Base-by-base conservation (phyloP, 2,888 invertebrate species). In the Eupsilia transversa region DNA sequence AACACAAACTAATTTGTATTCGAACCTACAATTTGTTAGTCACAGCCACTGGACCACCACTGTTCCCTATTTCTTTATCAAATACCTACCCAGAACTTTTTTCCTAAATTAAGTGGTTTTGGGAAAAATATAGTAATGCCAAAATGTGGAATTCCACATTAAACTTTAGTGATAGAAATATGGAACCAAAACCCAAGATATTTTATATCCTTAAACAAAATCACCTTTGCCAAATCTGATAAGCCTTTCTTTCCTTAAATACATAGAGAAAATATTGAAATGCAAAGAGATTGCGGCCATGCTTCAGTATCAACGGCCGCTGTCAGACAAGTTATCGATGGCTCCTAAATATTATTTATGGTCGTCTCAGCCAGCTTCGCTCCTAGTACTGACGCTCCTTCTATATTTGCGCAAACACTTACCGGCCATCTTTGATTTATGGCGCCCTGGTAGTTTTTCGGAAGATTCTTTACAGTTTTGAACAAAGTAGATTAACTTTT, bases 281-380 rank as follows among this genome's bases (percentile, higher is more conserved):
- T 90, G 64, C 72, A 86, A 86, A 82, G 78, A 85, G 86, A 88
- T 89, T 72, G 84, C 63, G 64, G 85, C 86, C 83, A 90, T 90
- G 81, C 87, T 87, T 92, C 87, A 90, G 88, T 87, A 91, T 91
- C 89, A 89, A 80, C 79, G 82, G 78, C 76, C 84, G 85, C 71
- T 88, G 90, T 88, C 89, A 85, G 87, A 83, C 83, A 74, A 64
- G 88, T 91, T 92, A 92, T 92, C 90, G 91, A 91, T 90, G 89
- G 89, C 87, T 86, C 84, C 91, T 93, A 91, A 93, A 93, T 92
- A 94, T 94, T 94, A 95, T 96, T 96, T 95, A 95, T 94, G 87
- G 83, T 79, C 88, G 89, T 90, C 90, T 91, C 89, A 85, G 86
- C 88, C 92, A 86, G 92, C 90, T 91, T 87, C 86, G 88, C 83